Conservation (phyloP, 1,140 invertebrate species). For the Tachypleus tridentatus region DNA sequence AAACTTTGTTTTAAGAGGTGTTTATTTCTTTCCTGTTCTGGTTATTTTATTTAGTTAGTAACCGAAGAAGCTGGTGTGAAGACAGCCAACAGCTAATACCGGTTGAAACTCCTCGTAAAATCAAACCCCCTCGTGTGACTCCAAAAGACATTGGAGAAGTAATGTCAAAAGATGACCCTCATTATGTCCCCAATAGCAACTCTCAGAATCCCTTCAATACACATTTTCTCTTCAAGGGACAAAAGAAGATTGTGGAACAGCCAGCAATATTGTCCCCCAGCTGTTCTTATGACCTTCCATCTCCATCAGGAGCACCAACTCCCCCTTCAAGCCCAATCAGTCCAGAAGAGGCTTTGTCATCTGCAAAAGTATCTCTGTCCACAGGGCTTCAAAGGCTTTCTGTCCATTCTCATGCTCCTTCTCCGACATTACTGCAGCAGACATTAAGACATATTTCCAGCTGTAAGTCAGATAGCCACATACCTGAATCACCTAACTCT, state of each 20-base stretch:
- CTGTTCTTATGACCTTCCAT: slow-evolving; percentile 44
- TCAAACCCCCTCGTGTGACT: slow-evolving; percentile 29
- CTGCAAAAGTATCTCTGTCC: background rate
- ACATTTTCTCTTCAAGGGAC: slow-evolving; percentile 41
- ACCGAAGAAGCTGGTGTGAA: background rate
- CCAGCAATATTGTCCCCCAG: slow-evolving; percentile 40
- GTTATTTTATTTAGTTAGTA: background rate
- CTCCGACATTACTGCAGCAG: slow-evolving; percentile 12
- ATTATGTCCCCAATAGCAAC: slow-evolving; percentile 43
- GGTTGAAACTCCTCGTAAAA: background rate
- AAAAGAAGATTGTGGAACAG: slow-evolving; percentile 28
- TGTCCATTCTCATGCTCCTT: slow-evolving; percentile 11
- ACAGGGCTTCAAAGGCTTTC: slow-evolving; percentile 7
- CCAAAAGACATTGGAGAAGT: slow-evolving; percentile 53
- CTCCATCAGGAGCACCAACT: slow-evolving; percentile 31
- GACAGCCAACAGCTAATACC: background rate
- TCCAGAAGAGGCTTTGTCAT: background rate
- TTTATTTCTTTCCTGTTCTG: too few relatives aligned
- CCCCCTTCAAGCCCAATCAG: slow-evolving; percentile 1
- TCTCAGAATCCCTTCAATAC: slow-evolving; percentile 53
- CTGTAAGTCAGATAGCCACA: slow-evolving; percentile 21
- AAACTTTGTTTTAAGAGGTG: too few relatives aligned
- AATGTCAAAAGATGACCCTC: slow-evolving; percentile 63
- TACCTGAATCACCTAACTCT: too few relatives aligned
- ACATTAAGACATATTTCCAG: slow-evolving; percentile 16